Percentiles rank a stretch among this genome's conserved stretches.
These are phyloP conservation scores for Dioctria linearis DNA, from an alignment of 2,888 invertebrate species.

Conservation along the genomic window DNA sequence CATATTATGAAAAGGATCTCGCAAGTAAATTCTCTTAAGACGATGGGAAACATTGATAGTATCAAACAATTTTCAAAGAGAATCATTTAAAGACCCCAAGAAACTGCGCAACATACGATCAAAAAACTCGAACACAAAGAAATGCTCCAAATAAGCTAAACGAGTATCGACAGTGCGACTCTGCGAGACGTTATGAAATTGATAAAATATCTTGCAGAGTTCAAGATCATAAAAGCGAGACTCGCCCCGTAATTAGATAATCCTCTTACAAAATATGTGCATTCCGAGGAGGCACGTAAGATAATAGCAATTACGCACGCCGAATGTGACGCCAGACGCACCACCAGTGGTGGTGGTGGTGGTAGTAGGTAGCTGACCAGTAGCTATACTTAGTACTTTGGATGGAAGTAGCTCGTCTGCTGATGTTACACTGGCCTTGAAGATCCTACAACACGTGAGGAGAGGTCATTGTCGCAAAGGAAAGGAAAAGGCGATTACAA, in stretches of 20 bases:
- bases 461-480: constrained; percentile 67
- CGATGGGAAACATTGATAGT: not conserved
- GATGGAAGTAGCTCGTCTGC: constrained; percentile 41
- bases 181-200: not conserved
- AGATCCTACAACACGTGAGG: constrained; percentile 66
- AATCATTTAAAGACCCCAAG: too few relatives aligned
- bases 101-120: too few relatives aligned
- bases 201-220: constrained; percentile 1
- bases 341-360: not conserved
- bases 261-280: constrained; percentile 47
- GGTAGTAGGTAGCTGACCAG: constrained; percentile 48
- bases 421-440: constrained; percentile 64
- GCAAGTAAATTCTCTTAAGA: not conserved
- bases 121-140: too few relatives aligned
- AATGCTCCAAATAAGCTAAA: not conserved
- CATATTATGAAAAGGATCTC: too few relatives aligned
- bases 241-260: constrained; percentile 40
- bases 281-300: constrained; percentile 42
- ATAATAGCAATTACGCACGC: constrained; percentile 45
- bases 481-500: constrained; percentile 51
- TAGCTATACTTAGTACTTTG: constrained; percentile 30
- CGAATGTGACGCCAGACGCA: constrained; percentile 44
- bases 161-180: not conserved
- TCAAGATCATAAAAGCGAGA: constrained; percentile 6
- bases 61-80: too few relatives aligned